phyloP scores from a whole-genome alignment of 2,888 invertebrate species.

The Drosophila subquinaria region DNA sequence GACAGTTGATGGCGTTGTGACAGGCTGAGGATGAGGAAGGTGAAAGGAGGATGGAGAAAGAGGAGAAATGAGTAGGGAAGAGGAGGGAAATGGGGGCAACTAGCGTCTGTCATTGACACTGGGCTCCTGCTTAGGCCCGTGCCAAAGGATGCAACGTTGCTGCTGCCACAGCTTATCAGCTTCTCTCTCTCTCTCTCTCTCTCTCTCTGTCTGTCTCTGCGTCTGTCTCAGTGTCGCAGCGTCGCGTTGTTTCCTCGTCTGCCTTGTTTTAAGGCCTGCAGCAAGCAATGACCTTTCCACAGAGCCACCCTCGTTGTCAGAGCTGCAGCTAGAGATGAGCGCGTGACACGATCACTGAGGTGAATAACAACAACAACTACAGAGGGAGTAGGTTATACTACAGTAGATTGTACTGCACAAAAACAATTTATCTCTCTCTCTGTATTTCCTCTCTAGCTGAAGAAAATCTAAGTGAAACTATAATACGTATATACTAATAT shows the following conservation, averaged over 20 bases:
- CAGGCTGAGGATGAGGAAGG: not conserved
- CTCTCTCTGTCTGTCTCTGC: not conserved
- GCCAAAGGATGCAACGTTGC: conserved; percentile 57
- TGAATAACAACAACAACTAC: no score
- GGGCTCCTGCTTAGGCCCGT: conserved; percentile 34
- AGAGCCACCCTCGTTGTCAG: conserved; percentile 33
- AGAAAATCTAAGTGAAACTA: no score
- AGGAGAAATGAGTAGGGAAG: not conserved
- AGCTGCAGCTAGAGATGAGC: conserved; percentile 14
- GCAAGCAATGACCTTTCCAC: conserved; percentile 64
- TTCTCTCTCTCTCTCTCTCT: not conserved
- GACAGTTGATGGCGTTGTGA: conserved; percentile 24
- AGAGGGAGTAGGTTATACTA: no score
- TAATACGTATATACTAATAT: no score
- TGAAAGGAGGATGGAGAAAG: not conserved
- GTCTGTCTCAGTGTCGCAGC: not conserved
- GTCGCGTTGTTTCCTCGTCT: conserved; percentile 7
- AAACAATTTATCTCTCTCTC: no score
- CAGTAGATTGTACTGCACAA: no score
- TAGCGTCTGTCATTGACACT: conserved; percentile 67
- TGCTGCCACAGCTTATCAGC: conserved; percentile 41
- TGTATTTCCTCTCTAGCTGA: no score
- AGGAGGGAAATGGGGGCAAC: not conserved
- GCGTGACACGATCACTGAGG: conserved; percentile 5
- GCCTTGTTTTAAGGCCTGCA: conserved; percentile 28